A percentile compares a stretch with the other conserved stretches of the same genome.
Evolutionary conservation across 2,113 vertebrate genomes (phyloP).

Genomic region (Sylvietta virens): DNA sequence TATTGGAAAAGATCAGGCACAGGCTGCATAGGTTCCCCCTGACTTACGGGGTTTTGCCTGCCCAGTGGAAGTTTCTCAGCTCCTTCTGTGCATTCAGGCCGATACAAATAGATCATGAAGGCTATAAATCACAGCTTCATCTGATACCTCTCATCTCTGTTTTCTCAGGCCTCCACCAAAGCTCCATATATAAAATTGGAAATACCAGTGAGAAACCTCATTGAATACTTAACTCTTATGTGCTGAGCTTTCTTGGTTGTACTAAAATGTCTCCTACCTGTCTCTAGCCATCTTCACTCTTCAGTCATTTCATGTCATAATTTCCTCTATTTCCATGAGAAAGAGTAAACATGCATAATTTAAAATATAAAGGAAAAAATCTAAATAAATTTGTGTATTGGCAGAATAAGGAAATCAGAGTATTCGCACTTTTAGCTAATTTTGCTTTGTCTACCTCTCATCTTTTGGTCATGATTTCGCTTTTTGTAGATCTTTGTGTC

Average conservation of each 20-base stretch:
- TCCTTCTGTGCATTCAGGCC: neutral
- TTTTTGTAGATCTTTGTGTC: neutral
- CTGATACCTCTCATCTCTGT: neutral
- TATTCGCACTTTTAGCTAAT: neutral
- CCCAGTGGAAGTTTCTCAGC: neutral
- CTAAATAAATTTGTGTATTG: neutral
- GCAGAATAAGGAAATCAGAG: neutral
- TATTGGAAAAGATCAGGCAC: neutral
- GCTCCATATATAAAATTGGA: neutral
- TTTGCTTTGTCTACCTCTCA: neutral
- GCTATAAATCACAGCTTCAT: neutral
- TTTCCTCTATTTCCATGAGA: neutral
- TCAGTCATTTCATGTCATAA: neutral
- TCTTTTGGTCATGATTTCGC: neutral
- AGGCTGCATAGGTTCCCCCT: neutral
- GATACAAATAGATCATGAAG: fast-evolving
- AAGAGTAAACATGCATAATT: neutral
- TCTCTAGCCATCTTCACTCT: neutral
- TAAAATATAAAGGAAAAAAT: neutral
- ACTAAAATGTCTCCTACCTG: neutral
- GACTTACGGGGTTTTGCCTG: neutral
- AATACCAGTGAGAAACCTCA: neutral
- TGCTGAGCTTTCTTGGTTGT: neutral
- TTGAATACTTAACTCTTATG: neutral
- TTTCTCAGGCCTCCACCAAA: neutral